Evolutionary conservation across 2,113 vertebrate genomes (phyloP), one percentile per base, ranked within the genome.

Genomic region (Psammodynastes pulverulentus): DNA sequence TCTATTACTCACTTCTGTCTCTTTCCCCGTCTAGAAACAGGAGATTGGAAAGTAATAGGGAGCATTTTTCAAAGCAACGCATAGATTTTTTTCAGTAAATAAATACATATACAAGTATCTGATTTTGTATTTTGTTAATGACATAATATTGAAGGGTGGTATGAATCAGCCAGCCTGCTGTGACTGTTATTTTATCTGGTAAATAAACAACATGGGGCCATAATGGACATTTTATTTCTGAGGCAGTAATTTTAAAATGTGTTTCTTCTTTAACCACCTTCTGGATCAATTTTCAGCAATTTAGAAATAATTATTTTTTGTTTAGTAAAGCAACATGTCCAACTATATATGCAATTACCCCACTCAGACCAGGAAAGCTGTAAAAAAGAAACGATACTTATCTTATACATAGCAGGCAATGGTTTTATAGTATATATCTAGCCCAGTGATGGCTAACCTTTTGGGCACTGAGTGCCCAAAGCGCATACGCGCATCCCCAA

Each of bases 301-400:
- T 93, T 92, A 90, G 48, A 94, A 93, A 92, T 94, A 88, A 91
- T 90, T 10, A 23, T 89, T 46, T 92, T 87, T 58, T 91, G 29
- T 91, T 86, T 91, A 94, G 93, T 67, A 34, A 0, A 67, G 13
- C 45, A 26, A 21, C 8, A 4, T 39, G 15, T 53, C 26, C 48
- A 46, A 2, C 34, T 43, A 79, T 79, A 39, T 43, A 79, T 79
- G 72, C 17, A 79, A 21, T 79, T 17, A 9, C 34, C 39, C 67
- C 17, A 8, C 15, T 79, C 34, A 79, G 72, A 79, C 17, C 19
- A 39, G 34, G 17, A 17, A 39, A 79, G 34, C 67, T 79, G 72
- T 79, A 43, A 79, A 79, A 79, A 21, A 79, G 15, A 43, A 79
- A 43, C 9, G 7, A 21, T 62, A 9, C 26, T 10, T 62, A 9